Evolutionary conservation across 1,140 invertebrate species (phyloP), one percentile per base, ranked within the genome.

Genomic region (Metaphire vulgaris): DNA sequence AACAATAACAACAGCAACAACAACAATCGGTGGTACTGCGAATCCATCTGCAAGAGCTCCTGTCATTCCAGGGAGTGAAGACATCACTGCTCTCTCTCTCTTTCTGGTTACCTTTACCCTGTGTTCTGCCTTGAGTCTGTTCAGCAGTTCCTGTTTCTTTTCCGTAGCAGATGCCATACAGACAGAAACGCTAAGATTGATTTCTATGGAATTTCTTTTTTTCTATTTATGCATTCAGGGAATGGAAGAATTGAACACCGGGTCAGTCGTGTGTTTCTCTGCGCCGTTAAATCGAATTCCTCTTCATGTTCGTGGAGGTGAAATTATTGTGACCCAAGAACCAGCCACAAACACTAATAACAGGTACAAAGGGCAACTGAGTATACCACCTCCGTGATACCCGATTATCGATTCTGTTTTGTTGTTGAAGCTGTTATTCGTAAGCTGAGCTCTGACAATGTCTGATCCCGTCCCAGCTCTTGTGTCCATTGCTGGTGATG

Each of bases 221-320:
- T n/a, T n/a, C n/a, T n/a, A n/a, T 56, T 56, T 56, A 6, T 56
- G 41, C 41, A 21, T 56, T n/a, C n/a, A 56, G 41, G 41, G 41
- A 12, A 12, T 56, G 41, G 41, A 56, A 21, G 41, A 56, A 56
- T 21, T 21, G 6, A 21, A 12, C 6, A 56, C 41, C 6, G 41
- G 41, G n/a, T n/a, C n/a, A 12, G 41, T 12, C 41, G 41, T 56
- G 6, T 56, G 41, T 56, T 56, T 56, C 41, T 12, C 6, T 21
- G 41, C 81, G 29, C 77, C 78, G 0, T 66, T 81, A n/a, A 79
- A 84, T 56, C 79, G 79, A 41, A 86, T 87, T 16, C 82, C 83
- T 14, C 74, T 88, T 2, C 84, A 85, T 76, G 71, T 88, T 0
- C 79, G 86, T 28, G 87, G 84, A n/a, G 87, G 87, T 1, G 79